Conservation (phyloP, 2,797 vertebrate genomes). For the Poeciliopsis presidionis region DNA sequence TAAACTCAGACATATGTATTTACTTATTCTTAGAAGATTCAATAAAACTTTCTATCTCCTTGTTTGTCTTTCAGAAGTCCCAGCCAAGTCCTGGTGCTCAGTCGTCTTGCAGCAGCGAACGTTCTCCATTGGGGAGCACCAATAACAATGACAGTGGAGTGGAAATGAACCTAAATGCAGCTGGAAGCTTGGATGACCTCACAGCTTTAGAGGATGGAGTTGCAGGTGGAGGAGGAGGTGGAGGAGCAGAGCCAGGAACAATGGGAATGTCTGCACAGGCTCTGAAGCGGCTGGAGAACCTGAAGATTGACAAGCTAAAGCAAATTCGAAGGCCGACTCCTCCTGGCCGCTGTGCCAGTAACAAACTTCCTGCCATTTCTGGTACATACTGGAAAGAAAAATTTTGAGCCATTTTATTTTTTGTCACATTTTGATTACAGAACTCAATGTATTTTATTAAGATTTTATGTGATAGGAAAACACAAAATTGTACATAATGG, state of each 20-base stretch:
- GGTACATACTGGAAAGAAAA: conserved; percentile 72
- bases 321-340: conserved; percentile 86
- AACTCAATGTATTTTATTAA: neutral
- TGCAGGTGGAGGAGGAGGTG: conserved; percentile 74
- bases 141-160: conserved; percentile 98
- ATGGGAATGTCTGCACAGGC: conserved; percentile 88
- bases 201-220: conserved; percentile 89
- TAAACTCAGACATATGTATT: neutral
- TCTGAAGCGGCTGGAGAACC: conserved; percentile 92
- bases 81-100: conserved; percentile 94
- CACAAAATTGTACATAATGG: neutral
- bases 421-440: neutral
- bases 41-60: neutral
- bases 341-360: conserved; percentile 77
- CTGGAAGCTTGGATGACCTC: conserved; percentile 94
- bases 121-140: conserved; percentile 92
- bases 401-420: neutral
- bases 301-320: conserved; percentile 95
- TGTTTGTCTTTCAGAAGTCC: conserved; percentile 83
- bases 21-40: neutral
- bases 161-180: conserved; percentile 94
- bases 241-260: conserved; percentile 80
- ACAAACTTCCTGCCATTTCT: conserved; percentile 88
- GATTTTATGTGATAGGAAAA: neutral
- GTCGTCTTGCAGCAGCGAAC: conserved; percentile 96